phyloP scores from a whole-genome alignment of 2,797 vertebrate species.

The Sebastiscus albofasciatus region DNA sequence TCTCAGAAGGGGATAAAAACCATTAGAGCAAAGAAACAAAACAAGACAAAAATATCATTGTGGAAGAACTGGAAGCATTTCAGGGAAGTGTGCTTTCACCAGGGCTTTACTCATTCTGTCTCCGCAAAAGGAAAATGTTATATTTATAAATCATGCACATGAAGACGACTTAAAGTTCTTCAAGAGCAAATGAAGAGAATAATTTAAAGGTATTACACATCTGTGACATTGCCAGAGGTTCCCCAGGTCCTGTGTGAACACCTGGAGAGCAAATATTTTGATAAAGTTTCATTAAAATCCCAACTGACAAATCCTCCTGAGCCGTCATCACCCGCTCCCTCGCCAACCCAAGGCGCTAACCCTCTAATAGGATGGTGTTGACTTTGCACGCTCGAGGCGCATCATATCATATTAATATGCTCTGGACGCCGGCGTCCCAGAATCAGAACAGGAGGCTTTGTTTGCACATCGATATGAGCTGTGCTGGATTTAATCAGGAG shows the following conservation, averaged over 20 bases:
- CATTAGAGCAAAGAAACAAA: constrained; percentile 57
- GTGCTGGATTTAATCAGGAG: constrained; percentile 84
- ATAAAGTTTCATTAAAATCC: constrained; percentile 82
- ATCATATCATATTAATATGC: constrained; percentile 84
- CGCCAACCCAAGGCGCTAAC: constrained; percentile 49
- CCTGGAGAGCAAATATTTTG: constrained; percentile 72
- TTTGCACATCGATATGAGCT: constrained; percentile 87
- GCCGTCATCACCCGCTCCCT: constrained; percentile 48
- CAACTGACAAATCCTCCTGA: constrained; percentile 78
- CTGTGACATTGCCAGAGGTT: constrained; percentile 50
- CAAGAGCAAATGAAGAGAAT: constrained; percentile 39
- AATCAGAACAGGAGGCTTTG: constrained; percentile 80
- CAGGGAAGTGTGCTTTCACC: constrained; percentile 39
- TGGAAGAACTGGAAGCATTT: constrained; percentile 39
- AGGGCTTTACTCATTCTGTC: constrained; percentile 21
- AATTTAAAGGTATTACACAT: constrained; percentile 56
- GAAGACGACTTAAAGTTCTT: constrained; percentile 21
- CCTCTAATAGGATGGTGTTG: constrained; percentile 81
- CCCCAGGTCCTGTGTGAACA: constrained; percentile 42
- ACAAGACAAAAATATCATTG: constrained; percentile 52
- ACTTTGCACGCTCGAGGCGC: constrained; percentile 70
- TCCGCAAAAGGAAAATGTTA: constrained; percentile 15
- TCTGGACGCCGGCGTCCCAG: constrained; percentile 70
- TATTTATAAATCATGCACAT: constrained; percentile 36
- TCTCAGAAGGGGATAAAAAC: constrained; percentile 61